Conservation (phyloP, 2,113 vertebrate species). For the Penelope pileata region DNA sequence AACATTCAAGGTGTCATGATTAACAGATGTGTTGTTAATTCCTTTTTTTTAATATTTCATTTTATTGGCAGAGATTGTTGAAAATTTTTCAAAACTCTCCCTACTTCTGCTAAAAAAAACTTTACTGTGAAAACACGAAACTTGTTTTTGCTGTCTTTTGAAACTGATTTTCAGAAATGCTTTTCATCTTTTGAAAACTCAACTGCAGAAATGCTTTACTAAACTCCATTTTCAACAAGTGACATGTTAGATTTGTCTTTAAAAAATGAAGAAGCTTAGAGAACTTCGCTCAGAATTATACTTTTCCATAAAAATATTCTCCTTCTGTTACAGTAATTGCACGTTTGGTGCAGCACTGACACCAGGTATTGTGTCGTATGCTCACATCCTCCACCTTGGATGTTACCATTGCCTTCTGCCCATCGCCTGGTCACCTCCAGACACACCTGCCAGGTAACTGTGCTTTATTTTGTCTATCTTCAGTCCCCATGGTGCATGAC, state of each 20-base stretch:
- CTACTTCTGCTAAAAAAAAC: not conserved
- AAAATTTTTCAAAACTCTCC: not conserved
- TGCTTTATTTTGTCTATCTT: not conserved
- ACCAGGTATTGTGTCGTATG: not conserved
- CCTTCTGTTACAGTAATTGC: not conserved
- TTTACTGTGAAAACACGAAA: not conserved
- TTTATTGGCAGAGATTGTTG: not conserved
- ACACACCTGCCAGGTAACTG: not conserved
- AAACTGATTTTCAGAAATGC: conserved; percentile 9
- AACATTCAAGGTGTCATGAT: not conserved
- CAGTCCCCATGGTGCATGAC: not conserved
- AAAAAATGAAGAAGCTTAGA: not conserved
- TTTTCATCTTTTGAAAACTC: not conserved
- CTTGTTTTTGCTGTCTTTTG: not conserved
- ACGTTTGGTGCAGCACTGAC: not conserved
- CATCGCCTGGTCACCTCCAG: not conserved
- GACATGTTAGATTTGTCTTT: not conserved
- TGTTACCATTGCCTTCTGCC: not conserved
- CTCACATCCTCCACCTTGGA: not conserved
- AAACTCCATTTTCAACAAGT: not conserved
- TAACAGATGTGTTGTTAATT: conserved; percentile 31
- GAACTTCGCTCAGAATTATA: not conserved
- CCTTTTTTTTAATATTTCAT: not conserved
- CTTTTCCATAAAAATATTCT: not conserved
- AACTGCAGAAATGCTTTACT: not conserved